Percentiles rank a stretch among this genome's conserved stretches.
These are phyloP conservation scores for Grapholita molesta DNA, from an alignment of 1,140 invertebrate species.

Conservation along the genomic window DNA sequence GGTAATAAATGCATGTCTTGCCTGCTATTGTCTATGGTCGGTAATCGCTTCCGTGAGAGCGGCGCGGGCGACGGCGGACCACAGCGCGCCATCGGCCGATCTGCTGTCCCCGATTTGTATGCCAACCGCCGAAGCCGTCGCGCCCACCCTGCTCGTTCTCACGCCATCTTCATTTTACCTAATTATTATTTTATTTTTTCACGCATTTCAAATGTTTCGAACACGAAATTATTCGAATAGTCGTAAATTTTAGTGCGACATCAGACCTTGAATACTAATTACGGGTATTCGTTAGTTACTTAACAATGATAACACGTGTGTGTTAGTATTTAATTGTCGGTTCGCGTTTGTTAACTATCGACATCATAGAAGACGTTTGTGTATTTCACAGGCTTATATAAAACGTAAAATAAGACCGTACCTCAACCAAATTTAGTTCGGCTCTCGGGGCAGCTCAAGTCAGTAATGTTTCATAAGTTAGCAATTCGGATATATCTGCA, in stretches of 20 bases:
- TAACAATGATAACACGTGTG: background rate
- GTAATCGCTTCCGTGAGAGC: conserved; percentile 74
- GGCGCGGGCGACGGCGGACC: conserved; percentile 24
- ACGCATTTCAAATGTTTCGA: background rate
- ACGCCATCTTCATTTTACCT: conserved; percentile 65
- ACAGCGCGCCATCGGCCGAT: conserved; percentile 46
- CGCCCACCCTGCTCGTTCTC: conserved; percentile 66
- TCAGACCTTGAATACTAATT: background rate
- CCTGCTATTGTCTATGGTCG: conserved; percentile 63
- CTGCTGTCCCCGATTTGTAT: conserved; percentile 74
- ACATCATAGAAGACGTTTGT: background rate
- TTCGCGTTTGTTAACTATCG: background rate
- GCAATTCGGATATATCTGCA: too few relatives aligned
- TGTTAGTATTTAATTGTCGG: background rate
- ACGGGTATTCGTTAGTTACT: background rate
- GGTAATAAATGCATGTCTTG: conserved; percentile 72
- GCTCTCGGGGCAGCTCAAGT: too few relatives aligned
- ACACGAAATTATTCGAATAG: background rate
- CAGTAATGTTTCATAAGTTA: too few relatives aligned
- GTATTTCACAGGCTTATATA: too few relatives aligned
- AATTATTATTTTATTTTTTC: conserved; percentile 71
- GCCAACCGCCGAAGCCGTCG: conserved; percentile 47
- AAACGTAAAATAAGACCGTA: too few relatives aligned
- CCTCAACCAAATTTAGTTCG: too few relatives aligned
- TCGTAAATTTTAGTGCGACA: background rate